phyloP scores from a whole-genome alignment of 2,113 vertebrate genomes.

The Eulemur rufifrons region DNA sequence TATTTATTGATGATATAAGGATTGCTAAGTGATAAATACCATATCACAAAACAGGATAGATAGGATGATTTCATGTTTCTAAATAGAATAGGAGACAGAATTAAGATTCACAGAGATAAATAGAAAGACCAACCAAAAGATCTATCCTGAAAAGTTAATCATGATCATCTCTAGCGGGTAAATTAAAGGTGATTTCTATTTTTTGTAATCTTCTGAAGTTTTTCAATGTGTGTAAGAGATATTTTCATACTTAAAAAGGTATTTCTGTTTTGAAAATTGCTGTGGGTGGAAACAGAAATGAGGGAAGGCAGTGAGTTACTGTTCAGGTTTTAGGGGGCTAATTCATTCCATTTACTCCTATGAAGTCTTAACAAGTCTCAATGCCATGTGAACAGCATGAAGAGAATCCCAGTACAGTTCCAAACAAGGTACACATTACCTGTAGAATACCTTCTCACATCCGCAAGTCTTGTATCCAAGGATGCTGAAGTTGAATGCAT shows the following conservation, averaged over 20 bases:
- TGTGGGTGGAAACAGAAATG: not conserved
- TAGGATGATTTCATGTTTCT: not conserved
- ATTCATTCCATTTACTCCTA: not conserved
- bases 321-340: not conserved
- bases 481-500: conserved; percentile 87
- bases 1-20: not conserved
- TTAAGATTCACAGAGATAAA: not conserved
- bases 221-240: not conserved
- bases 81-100: not conserved
- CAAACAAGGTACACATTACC: conserved; percentile 69
- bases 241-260: not conserved
- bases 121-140: not conserved
- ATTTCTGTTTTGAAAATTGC: not conserved
- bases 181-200: not conserved
- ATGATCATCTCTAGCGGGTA: not conserved
- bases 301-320: not conserved
- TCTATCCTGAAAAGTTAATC: not conserved
- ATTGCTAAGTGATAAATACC: not conserved
- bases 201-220: not conserved
- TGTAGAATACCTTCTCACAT: conserved; percentile 88
- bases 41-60: not conserved
- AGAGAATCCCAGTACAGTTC: not conserved
- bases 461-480: conserved; percentile 86
- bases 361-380: not conserved
- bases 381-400: rapidly evolving